A percentile compares a stretch with the other conserved stretches of the same genome.
These are phyloP conservation scores for Aporophyla nigra DNA, from an alignment of 2,888 invertebrate genomes.

Conservation along the genomic window DNA sequence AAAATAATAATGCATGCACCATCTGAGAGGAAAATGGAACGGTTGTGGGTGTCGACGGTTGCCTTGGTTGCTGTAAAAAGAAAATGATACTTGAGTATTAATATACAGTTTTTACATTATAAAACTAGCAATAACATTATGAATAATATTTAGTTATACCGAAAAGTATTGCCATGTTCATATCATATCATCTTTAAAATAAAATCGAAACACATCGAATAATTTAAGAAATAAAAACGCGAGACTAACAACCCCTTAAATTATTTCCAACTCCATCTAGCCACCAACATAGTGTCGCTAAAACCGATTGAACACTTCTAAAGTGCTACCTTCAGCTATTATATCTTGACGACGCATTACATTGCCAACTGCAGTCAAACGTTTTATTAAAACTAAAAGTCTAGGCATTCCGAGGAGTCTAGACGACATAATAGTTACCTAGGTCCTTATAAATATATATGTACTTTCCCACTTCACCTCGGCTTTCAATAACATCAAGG, in stretches of 20 bases:
- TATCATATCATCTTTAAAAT: neutral
- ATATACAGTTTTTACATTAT: too few species aligned
- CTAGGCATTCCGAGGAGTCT: constrained; percentile 56
- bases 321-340: constrained; percentile 27
- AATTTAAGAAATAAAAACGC: neutral
- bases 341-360: constrained; percentile 35
- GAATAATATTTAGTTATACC: neutral
- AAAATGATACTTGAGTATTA: too few species aligned
- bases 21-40: neutral
- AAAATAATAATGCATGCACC: neutral
- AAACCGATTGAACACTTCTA: constrained; percentile 11
- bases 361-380: constrained; percentile 39
- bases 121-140: neutral
- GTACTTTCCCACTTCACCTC: neutral
- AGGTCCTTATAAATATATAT: constrained; percentile 57
- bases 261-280: neutral
- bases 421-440: constrained; percentile 58
- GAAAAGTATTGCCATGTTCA: neutral
- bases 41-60: neutral
- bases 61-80: neutral
- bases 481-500: constrained; percentile 9
- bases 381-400: constrained; percentile 49
- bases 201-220: neutral
- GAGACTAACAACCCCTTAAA: neutral
- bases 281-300: neutral